These are phyloP conservation scores for Philantomba maxwellii DNA, from an alignment of 2,113 vertebrate species.

Conservation along the genomic window DNA sequence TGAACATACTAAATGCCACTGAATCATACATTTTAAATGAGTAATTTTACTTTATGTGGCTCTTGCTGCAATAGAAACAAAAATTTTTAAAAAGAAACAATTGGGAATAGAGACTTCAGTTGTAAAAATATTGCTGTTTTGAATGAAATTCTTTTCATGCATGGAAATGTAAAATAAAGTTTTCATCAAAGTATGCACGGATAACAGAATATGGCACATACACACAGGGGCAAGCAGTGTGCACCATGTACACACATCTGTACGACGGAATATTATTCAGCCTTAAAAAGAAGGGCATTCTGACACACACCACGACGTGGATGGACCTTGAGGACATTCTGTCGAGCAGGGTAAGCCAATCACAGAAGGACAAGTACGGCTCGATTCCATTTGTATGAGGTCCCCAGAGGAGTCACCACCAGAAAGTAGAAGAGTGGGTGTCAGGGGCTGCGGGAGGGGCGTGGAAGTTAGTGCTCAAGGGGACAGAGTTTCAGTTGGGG, in stretches of 20 bases:
- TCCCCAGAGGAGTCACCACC: neutral
- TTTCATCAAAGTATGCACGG: neutral
- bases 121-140: neutral
- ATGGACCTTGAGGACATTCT: neutral
- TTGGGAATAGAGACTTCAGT: neutral
- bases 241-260: too few relatives aligned
- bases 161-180: neutral
- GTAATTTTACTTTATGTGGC: neutral
- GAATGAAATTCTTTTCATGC: neutral
- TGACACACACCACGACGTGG: rapidly evolving
- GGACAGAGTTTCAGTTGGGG: neutral
- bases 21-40: neutral
- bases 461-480: neutral
- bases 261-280: neutral
- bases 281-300: neutral
- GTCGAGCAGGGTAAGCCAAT: neutral
- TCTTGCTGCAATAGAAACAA: neutral
- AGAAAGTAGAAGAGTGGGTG: neutral
- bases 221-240: neutral
- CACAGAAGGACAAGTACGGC: neutral
- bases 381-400: too few relatives aligned
- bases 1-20: neutral
- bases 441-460: neutral
- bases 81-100: neutral
- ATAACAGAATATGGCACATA: neutral